Evolutionary conservation across 2,113 vertebrate species (phyloP).

Genomic region (Phaethornis superciliosus): DNA sequence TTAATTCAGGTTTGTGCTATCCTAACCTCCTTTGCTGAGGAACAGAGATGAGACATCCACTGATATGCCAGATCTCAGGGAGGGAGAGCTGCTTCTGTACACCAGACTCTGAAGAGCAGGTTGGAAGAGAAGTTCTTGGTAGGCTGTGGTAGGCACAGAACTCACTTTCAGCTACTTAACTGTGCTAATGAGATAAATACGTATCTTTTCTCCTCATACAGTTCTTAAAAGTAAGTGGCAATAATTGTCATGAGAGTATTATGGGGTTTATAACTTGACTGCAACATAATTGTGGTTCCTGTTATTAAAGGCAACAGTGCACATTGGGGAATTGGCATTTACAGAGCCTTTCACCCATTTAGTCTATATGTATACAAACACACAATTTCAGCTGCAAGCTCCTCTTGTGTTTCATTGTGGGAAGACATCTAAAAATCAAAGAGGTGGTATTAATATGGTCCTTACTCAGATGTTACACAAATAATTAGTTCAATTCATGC

Average conservation of each 20-base stretch:
- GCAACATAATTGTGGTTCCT: not conserved
- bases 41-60: not conserved
- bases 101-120: not conserved
- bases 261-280: not conserved
- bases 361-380: not conserved
- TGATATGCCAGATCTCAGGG: not conserved
- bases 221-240: not conserved
- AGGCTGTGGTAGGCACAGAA: not conserved
- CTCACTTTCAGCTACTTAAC: not conserved
- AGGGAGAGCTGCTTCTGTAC: not conserved
- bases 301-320: not conserved
- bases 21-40: not conserved
- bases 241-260: not conserved
- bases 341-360: not conserved
- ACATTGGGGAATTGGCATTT: not conserved
- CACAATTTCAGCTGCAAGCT: not conserved
- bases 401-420: not conserved
- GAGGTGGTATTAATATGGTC: not conserved
- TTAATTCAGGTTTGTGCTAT: not conserved
- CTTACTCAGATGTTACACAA: not conserved
- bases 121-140: not conserved
- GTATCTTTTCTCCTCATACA: not conserved
- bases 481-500: constrained; percentile 16
- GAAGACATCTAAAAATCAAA: not conserved
- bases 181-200: not conserved